Evolutionary conservation across 2,797 vertebrate species (phyloP), one percentile per base, ranked within the genome.

Genomic region (Notoglanidium macrostoma): DNA sequence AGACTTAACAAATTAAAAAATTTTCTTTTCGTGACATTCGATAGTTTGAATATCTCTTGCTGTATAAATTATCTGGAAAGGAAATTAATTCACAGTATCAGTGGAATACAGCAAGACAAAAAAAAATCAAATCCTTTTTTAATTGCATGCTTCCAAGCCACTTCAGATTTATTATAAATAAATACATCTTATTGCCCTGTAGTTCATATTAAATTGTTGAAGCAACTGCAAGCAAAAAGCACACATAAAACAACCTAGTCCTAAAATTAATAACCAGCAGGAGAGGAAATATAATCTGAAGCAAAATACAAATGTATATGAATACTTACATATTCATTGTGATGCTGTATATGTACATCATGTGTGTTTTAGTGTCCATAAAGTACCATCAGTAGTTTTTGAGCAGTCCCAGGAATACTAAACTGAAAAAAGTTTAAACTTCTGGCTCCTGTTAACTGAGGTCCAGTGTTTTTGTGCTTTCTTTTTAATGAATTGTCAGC

Each of bases 401-500:
- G 15, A 61, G 1, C 7, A 35, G 19, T 61, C 59, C 12, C 11
- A 79, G 5, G 26, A 77, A 78, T 35, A 78, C 17, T 59, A 57
- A 74, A 55, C 21, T 51, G 51, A 55, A 83, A 1, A 86, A 40
- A 72, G 26, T 0, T 68, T 5, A 57, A 54, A 59, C 26, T 70
- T 17, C 21, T 23, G 15, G n/a, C 17, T 78, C 55, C 29, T n/a
- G 14, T 61, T 44, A 80, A 23, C 15, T 26, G 55, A 40, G 17
- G 21, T 65, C 61, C 32, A 63, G 10, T 12, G 23, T 35, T 44
- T 59, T 68, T 77, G 49, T 87, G 46, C 72, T 77, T 83, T 83
- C 29, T 63, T 74, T 68, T 65, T 5, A 51, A 83, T 49, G 12
- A 51, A 72, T n/a, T 11, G 7, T 23, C 0, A 6, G 40, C 26